Base-by-base conservation (phyloP, 1,140 invertebrate genomes). In the Drosophila lacertosa region DNA sequence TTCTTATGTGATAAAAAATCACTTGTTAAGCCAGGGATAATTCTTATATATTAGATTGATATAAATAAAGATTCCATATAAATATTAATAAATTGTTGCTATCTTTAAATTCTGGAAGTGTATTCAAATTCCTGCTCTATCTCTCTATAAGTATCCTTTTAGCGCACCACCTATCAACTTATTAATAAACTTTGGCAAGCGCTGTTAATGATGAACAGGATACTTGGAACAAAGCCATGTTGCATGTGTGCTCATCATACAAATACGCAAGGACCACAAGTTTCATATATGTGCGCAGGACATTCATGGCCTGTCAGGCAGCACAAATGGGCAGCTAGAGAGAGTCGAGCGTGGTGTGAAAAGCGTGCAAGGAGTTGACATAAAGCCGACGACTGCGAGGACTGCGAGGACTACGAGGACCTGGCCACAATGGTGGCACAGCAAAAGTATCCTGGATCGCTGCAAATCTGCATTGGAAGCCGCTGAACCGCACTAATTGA, bases 401-500 rank as follows among this genome's bases (percentile, higher is more conserved):
- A 11, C 4, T 3, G 18, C 39, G 6, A 39, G 4, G 39, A 6
- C 39, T 4, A 42, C 35, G 32, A 26, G 32, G 45, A 48, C 22
- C 26, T 33, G 35, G 50, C 48, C 51, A 67, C 50, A 57, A 40
- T 63, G 60, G 26, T 35, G 45, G n/a, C n/a, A 57, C 71, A 45
- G 50, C 33, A 24, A 71, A 33, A 39, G 54, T 44, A 84, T 66
- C 53, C 64, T 57, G 58, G 66, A 39, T 65, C 54, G 51, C 37
- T 55, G 40, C 33, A 62, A 77, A 66, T 71, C 76, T 78, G 86
- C 88, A 89, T 90, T 90, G 77, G 73, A 53, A 84, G 20, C 55
- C 45, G 76, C 73, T 88, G 88, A 90, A 90, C 88, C 82, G 78
- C 69, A 89, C 76, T 90, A 90, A 90, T 90, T 90, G 88, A 90